Base-by-base conservation (phyloP, 2,888 invertebrate genomes). In the Chironomus riparius region DNA sequence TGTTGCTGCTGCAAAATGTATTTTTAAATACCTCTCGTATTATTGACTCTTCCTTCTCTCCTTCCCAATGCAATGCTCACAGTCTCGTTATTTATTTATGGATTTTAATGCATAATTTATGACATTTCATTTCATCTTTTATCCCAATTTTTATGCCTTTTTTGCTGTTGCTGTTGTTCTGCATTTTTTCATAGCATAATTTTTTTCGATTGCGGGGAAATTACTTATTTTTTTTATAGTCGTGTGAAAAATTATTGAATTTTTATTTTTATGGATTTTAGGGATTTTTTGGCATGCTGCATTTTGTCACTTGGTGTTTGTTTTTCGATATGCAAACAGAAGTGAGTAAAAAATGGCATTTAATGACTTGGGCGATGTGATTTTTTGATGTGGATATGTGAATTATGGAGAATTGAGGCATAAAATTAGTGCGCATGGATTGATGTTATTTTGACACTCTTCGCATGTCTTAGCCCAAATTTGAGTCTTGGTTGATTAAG, bases 71-170 rank as follows among this genome's bases (percentile, higher is more conserved):
- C 69, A 47, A 15, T 69, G 69, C 47, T 47, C 47, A 47, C n/a
- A 4, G 62, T 12, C 62, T 62, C 62, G 22, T 50, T 70, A 50
- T 70, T 70, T 70, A 70, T 70, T 70, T 70, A 70, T 70, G 47
- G 70, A 70, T 70, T 70, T 21, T 56, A n/a, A 50, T 70, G 70
- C 70, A 48, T 48, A 22, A 70, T 70, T 70, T 50, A 50, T 70
- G 50, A 50, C 50, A 50, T 56, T 24, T 65, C 21, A 13, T 21
- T 24, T 10, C 22, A 65, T 22, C 21, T 13, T 65, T 22, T 13
- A 65, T 56, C 10, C 38, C 38, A 38, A 38, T 38, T 38, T 38
- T 38, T 38, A 38, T 38, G 38, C 38, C 38, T 38, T 38, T 38
- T 28, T 38, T 38, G n/a, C n/a, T 38, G 38, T 38, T 38, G 38